Base-by-base conservation (phyloP, 2,888 invertebrate species). In the Tipula helvola region DNA sequence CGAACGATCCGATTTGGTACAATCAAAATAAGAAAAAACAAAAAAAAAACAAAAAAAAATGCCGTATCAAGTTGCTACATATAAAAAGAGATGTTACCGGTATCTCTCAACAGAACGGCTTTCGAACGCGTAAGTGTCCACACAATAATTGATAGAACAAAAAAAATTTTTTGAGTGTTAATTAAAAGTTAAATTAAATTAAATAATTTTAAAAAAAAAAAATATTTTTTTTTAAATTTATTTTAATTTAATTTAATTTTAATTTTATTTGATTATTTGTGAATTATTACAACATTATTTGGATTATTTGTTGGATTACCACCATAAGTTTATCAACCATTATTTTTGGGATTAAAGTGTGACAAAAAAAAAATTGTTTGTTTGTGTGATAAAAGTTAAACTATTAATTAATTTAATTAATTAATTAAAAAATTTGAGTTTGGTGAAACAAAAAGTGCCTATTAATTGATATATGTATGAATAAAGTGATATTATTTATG, bases 31-130 rank as follows among this genome's bases (percentile, higher is more conserved):
- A 18, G 28, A 28, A 71, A 71, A 71, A 71, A 28, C 52, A 52
- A 71, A 71, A 71, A 71, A 71, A 71, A 71, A 71, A 71, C 18
- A 8, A 10, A 71, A 71, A 84, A 83, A 83, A 84, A 84, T 90
- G 90, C 88, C 91, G 91, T 91, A 90, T 91, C 91, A 91, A 91
- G 90, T 92, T 92, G 91, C 92, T 90, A 89, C 90, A 90, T 92
- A 92, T 92, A 92, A 91, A 92, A 92, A 91, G 91, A 90, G 90
- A 91, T 90, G 89, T 90, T 90, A 93, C 93, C 93, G 94, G 93
- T 93, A 93, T 94, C 93, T 94, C 94, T 95, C 95, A 95, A 96
- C 97, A 97, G 97, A 97, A 96, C 97, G 96, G 97, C 97, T 97
- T 96, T 96, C 95, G 95, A 97, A 96, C 96, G 92, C 91, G 97